These are phyloP conservation scores for Microcebus murinus DNA, from an alignment of 2,113 vertebrate genomes.

Conservation along the genomic window DNA sequence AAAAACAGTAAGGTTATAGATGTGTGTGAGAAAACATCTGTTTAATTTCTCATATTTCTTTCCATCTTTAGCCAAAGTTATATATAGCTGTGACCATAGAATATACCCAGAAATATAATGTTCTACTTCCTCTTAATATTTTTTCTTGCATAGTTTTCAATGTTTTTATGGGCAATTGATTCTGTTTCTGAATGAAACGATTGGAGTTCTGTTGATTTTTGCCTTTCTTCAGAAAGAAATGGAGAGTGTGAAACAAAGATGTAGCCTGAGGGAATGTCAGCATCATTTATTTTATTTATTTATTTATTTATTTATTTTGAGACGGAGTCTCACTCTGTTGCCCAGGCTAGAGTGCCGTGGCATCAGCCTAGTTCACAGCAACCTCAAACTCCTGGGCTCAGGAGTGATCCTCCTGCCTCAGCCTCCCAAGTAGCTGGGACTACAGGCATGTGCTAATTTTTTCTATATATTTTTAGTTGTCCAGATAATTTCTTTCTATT, in stretches of 20 bases:
- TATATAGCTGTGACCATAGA: neutral
- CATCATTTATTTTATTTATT: neutral
- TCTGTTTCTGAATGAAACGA: constrained; percentile 9
- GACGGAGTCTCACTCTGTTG: too few species aligned
- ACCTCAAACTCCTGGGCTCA: too few species aligned
- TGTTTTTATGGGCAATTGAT: constrained; percentile 4
- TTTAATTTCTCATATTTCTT: constrained; percentile 38
- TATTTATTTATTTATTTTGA: neutral
- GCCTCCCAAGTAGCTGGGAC: too few species aligned
- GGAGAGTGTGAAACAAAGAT: neutral
- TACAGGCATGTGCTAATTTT: too few species aligned
- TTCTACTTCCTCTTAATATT: neutral
- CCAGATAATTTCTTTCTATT: too few species aligned
- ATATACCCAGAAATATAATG: neutral
- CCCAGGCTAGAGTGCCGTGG: too few species aligned
- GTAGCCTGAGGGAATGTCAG: neutral
- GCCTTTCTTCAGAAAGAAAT: constrained; percentile 37
- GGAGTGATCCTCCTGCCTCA: too few species aligned
- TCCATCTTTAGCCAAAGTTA: neutral
- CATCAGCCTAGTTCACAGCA: too few species aligned
- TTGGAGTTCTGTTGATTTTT: neutral
- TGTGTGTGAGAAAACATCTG: neutral
- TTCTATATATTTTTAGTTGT: too few species aligned
- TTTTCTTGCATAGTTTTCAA: neutral
- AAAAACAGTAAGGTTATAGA: neutral